Conservation (phyloP, 2,113 vertebrate species). For the Raja brachyura region DNA sequence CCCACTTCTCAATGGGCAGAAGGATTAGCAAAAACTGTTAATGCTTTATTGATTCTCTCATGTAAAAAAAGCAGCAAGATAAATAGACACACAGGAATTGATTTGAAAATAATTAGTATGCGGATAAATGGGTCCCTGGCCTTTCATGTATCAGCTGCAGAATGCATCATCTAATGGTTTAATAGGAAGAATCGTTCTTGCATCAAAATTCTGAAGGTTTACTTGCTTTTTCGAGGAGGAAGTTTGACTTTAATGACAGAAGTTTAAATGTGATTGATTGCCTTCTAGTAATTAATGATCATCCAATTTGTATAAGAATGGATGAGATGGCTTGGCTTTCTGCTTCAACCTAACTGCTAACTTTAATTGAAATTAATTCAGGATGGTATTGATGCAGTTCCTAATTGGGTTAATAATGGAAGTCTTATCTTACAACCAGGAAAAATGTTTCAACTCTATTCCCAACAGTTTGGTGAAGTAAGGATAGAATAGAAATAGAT, state of each 20-base stretch:
- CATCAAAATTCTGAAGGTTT: neutral
- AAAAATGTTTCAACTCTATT: neutral
- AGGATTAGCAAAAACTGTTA: neutral
- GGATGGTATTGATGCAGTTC: neutral
- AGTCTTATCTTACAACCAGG: neutral
- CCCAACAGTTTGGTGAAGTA: neutral
- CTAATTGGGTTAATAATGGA: too few species aligned
- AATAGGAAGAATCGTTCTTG: neutral
- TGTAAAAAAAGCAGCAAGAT: conserved; percentile 8
- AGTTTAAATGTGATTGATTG: neutral
- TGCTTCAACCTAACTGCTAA: neutral
- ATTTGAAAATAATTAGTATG: neutral
- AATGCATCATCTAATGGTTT: neutral
- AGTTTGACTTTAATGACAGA: neutral
- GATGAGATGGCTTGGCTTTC: neutral
- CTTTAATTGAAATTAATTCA: neutral
- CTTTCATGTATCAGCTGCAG: neutral
- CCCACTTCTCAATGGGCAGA: neutral
- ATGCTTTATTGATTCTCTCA: neutral
- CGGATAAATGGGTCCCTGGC: neutral
- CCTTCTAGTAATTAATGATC: neutral
- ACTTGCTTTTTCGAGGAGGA: too few species aligned
- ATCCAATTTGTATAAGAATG: neutral
- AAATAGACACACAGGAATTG: too few species aligned
- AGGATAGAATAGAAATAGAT: neutral